Conservation (phyloP, 2,888 invertebrate genomes). For the Rhamphomyia laevipes region DNA sequence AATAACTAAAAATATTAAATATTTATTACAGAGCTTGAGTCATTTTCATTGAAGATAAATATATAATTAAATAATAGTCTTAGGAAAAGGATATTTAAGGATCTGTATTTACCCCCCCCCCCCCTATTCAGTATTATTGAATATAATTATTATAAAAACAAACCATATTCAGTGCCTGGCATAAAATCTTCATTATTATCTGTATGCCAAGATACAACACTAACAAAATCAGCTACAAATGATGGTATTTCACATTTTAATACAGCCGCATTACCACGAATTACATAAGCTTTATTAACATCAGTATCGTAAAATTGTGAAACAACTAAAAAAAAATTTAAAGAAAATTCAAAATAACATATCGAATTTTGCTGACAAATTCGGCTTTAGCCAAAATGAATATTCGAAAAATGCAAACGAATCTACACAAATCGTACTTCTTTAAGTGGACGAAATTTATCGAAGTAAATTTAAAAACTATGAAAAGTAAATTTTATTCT, state of each 20-base stretch:
- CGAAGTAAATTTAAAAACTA: no score
- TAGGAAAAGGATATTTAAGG: no score
- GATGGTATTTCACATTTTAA: slow-evolving; percentile 84
- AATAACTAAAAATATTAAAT: no score
- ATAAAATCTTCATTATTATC: slow-evolving; percentile 36
- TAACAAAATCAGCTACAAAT: slow-evolving; percentile 86
- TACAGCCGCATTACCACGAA: slow-evolving; percentile 76
- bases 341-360: neutral
- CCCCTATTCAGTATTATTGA: no score
- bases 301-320: slow-evolving; percentile 83
- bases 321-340: slow-evolving; percentile 52
- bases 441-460: slow-evolving; percentile 7
- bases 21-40: no score
- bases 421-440: neutral
- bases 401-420: neutral
- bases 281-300: slow-evolving; percentile 85
- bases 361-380: neutral
- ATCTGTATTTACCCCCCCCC: no score
- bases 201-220: slow-evolving; percentile 76
- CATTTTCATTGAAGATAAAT: no score
- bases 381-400: neutral
- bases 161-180: slow-evolving; percentile 12
- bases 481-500: no score
- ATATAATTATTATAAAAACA: no score
- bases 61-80: no score